These are phyloP conservation scores for Opisthograptis luteolata DNA, from an alignment of 2,888 invertebrate species.

Conservation along the genomic window DNA sequence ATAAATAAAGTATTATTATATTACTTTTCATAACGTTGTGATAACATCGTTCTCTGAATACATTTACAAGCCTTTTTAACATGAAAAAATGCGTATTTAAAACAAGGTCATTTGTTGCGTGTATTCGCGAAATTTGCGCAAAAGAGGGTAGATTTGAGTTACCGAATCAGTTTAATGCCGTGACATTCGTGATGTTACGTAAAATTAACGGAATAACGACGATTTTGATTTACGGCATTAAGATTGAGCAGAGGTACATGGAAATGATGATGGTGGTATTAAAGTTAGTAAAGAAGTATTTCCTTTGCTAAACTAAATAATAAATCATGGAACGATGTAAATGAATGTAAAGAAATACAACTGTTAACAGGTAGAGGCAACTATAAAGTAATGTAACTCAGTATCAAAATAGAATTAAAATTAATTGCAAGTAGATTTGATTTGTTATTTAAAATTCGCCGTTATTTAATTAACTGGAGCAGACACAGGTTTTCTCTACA, in stretches of 20 bases:
- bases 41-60: slow-evolving; percentile 14
- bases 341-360: too few species aligned
- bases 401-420: not conserved
- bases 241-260: slow-evolving; percentile 20
- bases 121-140: slow-evolving; percentile 52
- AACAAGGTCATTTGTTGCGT: slow-evolving; percentile 51
- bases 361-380: not conserved
- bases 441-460: slow-evolving; percentile 5
- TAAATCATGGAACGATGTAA: too few species aligned
- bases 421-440: too few species aligned
- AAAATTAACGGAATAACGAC: slow-evolving; percentile 52
- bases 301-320: too few species aligned
- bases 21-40: slow-evolving; percentile 6
- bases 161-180: slow-evolving; percentile 39
- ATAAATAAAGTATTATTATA: slow-evolving; percentile 10
- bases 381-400: not conserved
- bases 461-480: slow-evolving; percentile 10
- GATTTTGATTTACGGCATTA: slow-evolving; percentile 49
- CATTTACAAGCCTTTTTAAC: slow-evolving; percentile 8
- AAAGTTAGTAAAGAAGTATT: too few species aligned
- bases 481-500: not conserved
- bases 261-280: slow-evolving; percentile 5
- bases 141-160: slow-evolving; percentile 41
- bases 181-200: slow-evolving; percentile 49
- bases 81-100: slow-evolving; percentile 20